Base-by-base conservation (phyloP, 2,888 invertebrate genomes). In the Diabrotica balteata region DNA sequence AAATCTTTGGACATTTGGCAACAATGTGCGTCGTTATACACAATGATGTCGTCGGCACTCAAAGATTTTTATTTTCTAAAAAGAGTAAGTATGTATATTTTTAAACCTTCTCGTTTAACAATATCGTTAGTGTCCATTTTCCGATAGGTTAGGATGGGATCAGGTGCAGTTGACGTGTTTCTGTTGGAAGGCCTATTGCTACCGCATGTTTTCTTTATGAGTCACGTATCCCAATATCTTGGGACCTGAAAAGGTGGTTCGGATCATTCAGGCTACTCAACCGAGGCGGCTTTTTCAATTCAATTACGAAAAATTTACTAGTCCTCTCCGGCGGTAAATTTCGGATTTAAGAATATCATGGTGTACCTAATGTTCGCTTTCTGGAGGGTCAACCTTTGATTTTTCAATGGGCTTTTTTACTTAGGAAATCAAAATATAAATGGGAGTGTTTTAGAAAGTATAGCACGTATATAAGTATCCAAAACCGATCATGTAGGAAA, bases 131-230 rank as follows among this genome's bases (percentile, higher is more conserved):
- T 54, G 10, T 22, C 32, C 11, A 32, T 10, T 22, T 54, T 53
- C 32, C 7, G 8, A 17, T 17, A 54, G 11, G 8, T 54, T 54
- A 54, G 9, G 54, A 7, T 22, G 11, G n/a, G 17, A 51, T n/a
- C 32, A 7, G 11, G 60, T 51, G 60, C 60, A 60, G 44, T 50
- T 60, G 60, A 51, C n/a, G 6, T 42, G 2, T 3, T 11, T 8
- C 42, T 32, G 11, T 43, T 17, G 5, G 17, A 7, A 7, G 80
- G 81, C 81, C 81, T 82, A 82, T 79, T 75, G 76, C 76, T 77
- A 79, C 81, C 78, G 80, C 82, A 81, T 82, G 81, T 82, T 81
- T 82, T 81, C 81, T 81, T 82, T 82, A 81, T 81, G 81, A 80
- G 78, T 80, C 82, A 82, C 82, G 82, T 82, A 80, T 67, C 70